phyloP scores from a whole-genome alignment of 2,797 vertebrate genomes.

The Sebastes itinus region DNA sequence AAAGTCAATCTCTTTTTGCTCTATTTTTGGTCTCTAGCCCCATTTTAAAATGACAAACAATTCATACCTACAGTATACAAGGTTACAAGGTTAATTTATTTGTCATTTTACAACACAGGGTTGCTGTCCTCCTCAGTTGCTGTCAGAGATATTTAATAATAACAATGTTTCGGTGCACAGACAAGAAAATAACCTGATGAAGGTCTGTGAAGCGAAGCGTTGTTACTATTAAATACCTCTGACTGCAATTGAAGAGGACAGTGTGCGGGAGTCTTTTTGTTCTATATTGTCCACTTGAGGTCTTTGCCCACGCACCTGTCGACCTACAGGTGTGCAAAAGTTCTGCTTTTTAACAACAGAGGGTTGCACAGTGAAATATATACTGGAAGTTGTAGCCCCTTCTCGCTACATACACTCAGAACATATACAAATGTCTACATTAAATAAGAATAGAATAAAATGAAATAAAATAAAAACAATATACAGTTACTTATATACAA shows the following conservation, averaged over 20 bases:
- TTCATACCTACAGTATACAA: neutral
- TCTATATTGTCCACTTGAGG: too few relatives aligned
- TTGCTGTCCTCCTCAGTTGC: neutral
- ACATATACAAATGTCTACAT: neutral
- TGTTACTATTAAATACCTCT: too few relatives aligned
- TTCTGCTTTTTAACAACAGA: neutral
- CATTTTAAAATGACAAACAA: neutral
- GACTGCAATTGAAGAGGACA: too few relatives aligned
- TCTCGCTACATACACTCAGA: neutral
- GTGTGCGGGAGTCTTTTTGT: too few relatives aligned
- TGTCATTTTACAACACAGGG: neutral
- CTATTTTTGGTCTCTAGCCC: too few relatives aligned
- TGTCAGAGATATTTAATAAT: too few relatives aligned
- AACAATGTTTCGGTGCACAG: too few relatives aligned
- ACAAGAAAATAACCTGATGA: too few relatives aligned
- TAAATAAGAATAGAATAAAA: neutral
- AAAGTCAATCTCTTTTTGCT: too few relatives aligned
- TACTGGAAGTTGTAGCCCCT: neutral
- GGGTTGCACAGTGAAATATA: neutral
- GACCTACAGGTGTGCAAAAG: too few relatives aligned
- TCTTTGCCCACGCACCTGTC: too few relatives aligned
- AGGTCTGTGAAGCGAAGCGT: too few relatives aligned
- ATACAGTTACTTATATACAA: neutral
- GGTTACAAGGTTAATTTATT: neutral
- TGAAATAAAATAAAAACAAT: neutral